Evolutionary conservation across 2,113 vertebrate species (phyloP).

Genomic region (Cromileptes altivelis): DNA sequence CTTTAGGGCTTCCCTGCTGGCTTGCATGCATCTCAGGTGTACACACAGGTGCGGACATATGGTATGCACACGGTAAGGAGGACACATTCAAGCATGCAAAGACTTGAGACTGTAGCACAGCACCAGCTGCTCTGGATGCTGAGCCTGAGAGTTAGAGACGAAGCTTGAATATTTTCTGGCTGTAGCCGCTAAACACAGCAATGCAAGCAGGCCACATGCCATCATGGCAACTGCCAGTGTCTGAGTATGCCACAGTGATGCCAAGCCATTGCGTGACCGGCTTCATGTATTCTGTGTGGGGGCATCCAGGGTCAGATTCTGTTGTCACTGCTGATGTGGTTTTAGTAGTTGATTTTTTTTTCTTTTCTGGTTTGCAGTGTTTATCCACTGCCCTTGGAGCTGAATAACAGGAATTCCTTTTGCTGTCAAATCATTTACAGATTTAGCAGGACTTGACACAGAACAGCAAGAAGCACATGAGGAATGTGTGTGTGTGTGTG

Average conservation of each 20-base stretch:
- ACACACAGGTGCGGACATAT: conserved; percentile 33
- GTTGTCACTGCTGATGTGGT: neutral
- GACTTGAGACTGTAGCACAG: conserved; percentile 6
- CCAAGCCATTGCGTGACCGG: conserved; percentile 25
- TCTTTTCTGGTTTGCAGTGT: conserved; percentile 11
- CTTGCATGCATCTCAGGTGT: conserved; percentile 16
- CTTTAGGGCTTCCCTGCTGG: neutral
- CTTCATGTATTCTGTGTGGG: conserved; percentile 6
- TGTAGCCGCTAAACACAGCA: conserved; percentile 14
- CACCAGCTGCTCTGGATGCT: conserved; percentile 6
- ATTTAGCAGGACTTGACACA: conserved; percentile 8
- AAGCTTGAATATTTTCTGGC: conserved; percentile 22
- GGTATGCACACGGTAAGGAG: neutral
- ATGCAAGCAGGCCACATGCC: conserved; percentile 30
- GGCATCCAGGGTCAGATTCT: conserved; percentile 33
- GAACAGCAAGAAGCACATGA: neutral
- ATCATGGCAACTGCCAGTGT: conserved; percentile 34
- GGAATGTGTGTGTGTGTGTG: neutral
- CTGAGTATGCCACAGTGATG: conserved; percentile 11
- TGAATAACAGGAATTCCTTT: conserved; percentile 31
- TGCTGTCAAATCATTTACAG: conserved; percentile 29
- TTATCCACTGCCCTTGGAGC: neutral
- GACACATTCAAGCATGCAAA: conserved; percentile 25
- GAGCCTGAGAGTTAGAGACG: conserved; percentile 12
- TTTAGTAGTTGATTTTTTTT: conserved; percentile 1